Conservation (phyloP, 1,140 invertebrate species). For the Aphaenogaster rudis region DNA sequence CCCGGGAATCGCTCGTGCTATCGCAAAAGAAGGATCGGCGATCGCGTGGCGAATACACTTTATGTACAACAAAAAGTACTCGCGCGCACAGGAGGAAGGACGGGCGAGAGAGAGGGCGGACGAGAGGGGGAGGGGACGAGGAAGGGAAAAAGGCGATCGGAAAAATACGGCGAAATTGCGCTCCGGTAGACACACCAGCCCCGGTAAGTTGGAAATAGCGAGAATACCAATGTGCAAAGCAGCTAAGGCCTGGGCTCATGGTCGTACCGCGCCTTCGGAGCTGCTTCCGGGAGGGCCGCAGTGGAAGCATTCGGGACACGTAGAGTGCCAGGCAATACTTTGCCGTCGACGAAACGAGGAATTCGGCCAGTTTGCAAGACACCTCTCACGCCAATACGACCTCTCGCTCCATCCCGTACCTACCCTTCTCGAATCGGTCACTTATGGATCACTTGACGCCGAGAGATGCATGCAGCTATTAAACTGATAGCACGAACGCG, state of each 20-base stretch:
- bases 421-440: slow-evolving; percentile 50
- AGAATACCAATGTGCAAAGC: slow-evolving; percentile 79
- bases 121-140: background rate
- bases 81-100: background rate
- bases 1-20: slow-evolving; percentile 14
- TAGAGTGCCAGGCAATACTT: slow-evolving; percentile 77
- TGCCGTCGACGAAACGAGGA: slow-evolving; percentile 77
- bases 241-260: slow-evolving; percentile 43
- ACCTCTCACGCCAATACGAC: slow-evolving; percentile 8
- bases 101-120: background rate
- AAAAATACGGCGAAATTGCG: slow-evolving; percentile 70
- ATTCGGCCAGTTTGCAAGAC: slow-evolving; percentile 75
- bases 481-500: slow-evolving; percentile 29
- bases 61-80: slow-evolving; percentile 44
- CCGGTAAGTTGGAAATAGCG: slow-evolving; percentile 68
- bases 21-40: slow-evolving; percentile 54
- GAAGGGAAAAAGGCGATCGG: slow-evolving; percentile 25
- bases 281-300: slow-evolving; percentile 23
- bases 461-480: background rate
- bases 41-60: slow-evolving; percentile 63
- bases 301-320: slow-evolving; percentile 76
- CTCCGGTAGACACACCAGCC: slow-evolving; percentile 39
- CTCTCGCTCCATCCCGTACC: background rate
- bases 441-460: slow-evolving; percentile 40
- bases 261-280: slow-evolving; percentile 18